Evolutionary conservation across 2,113 vertebrate genomes (phyloP).

Genomic region (Cygnus buccinator): DNA sequence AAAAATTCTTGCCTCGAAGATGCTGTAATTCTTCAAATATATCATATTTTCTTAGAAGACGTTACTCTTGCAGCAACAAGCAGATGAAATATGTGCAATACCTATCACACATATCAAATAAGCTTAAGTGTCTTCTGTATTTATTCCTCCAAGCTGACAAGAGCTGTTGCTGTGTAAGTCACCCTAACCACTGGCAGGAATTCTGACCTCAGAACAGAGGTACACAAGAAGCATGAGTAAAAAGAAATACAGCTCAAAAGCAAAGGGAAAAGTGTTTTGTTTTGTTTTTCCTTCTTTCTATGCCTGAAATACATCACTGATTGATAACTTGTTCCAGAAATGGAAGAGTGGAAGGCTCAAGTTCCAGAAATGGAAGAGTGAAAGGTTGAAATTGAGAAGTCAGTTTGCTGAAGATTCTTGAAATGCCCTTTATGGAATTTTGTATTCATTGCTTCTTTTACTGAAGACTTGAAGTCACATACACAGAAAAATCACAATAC

Average conservation of each 20-base stretch:
- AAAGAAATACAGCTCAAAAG: background rate
- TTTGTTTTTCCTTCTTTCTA: background rate
- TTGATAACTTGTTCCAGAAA: background rate
- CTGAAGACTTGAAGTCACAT: background rate
- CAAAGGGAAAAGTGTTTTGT: background rate
- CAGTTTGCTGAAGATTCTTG: background rate
- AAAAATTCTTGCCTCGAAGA: background rate
- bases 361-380: too few relatives aligned
- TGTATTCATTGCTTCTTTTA: background rate
- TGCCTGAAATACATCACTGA: fast-evolving
- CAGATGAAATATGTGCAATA: background rate
- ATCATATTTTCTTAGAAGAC: background rate
- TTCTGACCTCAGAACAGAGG: background rate
- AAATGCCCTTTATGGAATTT: background rate
- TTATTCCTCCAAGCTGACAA: background rate
- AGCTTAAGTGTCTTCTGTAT: background rate
- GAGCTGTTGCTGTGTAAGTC: background rate
- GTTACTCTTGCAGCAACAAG: background rate
- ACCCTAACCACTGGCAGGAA: background rate
- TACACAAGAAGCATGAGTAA: background rate
- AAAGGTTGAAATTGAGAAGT: background rate
- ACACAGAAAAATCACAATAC: background rate
- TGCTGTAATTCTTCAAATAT: background rate
- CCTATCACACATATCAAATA: background rate
- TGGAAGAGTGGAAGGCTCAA: background rate